These are phyloP conservation scores for Cydia pomonella DNA, from an alignment of 1,140 invertebrate species.

Conservation along the genomic window DNA sequence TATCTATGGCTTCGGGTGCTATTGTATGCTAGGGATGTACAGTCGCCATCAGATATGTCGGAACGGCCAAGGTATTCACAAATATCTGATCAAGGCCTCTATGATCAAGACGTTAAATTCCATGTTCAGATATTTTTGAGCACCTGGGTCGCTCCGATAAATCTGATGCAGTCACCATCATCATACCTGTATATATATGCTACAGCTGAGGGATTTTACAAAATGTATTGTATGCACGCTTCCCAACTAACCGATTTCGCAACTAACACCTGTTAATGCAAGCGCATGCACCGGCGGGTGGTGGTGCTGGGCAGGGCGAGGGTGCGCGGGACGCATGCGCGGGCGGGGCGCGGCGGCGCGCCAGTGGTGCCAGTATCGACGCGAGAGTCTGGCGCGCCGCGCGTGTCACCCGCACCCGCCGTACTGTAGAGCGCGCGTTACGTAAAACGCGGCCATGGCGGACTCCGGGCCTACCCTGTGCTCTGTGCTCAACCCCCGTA, in stretches of 20 bases:
- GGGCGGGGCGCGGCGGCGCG: slow-evolving; percentile 47
- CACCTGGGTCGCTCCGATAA: no score
- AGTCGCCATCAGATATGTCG: no score
- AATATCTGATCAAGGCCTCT: no score
- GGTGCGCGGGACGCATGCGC: slow-evolving; percentile 37
- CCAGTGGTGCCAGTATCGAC: slow-evolving; percentile 71
- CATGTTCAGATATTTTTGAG: no score
- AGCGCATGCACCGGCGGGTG: slow-evolving; percentile 30
- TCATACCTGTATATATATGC: not conserved
- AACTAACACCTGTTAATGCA: slow-evolving; percentile 33
- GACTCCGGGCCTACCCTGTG: slow-evolving; percentile 71
- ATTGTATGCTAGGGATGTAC: not conserved
- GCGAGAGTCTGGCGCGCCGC: slow-evolving; percentile 70
- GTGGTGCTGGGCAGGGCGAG: slow-evolving; percentile 41
- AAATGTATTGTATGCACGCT: slow-evolving; percentile 21
- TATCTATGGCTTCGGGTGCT: not conserved
- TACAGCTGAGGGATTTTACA: slow-evolving; percentile 4
- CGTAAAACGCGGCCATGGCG: slow-evolving; percentile 74
- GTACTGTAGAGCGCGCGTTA: slow-evolving; percentile 52
- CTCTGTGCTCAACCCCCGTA: slow-evolving; percentile 73
- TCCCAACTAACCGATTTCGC: slow-evolving; percentile 22
- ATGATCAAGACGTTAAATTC: no score
- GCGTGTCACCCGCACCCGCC: slow-evolving; percentile 57
- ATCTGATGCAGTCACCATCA: no score
- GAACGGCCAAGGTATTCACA: no score